Percentiles rank a stretch among this genome's conserved stretches.
Conservation (phyloP, 2,113 vertebrate species). For the Platycercus adscitus region DNA sequence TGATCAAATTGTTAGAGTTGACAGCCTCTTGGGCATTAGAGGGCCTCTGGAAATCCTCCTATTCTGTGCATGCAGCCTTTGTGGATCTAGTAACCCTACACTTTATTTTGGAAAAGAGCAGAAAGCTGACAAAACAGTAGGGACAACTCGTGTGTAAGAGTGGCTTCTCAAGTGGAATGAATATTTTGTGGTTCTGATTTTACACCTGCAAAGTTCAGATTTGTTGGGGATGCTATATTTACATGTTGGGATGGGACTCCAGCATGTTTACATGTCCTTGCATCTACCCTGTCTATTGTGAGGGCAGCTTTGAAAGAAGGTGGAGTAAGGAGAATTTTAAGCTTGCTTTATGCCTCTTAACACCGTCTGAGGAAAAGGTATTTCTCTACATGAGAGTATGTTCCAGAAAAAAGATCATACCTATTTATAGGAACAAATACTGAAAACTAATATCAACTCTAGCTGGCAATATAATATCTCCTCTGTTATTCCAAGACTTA, state of each 20-base stretch:
- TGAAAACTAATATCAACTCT: slow-evolving; percentile 22
- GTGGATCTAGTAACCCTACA: background rate
- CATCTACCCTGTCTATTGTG: background rate
- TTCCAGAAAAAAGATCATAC: slow-evolving; percentile 40
- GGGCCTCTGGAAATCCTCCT: background rate
- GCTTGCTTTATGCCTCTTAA: slow-evolving; percentile 1
- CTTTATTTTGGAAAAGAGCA: background rate
- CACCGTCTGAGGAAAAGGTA: slow-evolving; percentile 41
- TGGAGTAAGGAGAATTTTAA: background rate
- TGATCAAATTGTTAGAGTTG: background rate
- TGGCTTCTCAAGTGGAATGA: background rate
- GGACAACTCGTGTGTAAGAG: background rate
- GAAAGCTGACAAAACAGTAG: background rate
- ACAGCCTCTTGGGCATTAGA: background rate
- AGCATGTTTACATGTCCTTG: background rate
- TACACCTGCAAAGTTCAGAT: background rate
- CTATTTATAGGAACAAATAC: slow-evolving; percentile 62
- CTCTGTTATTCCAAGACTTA: background rate
- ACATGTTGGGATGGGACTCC: background rate
- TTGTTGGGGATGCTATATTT: background rate
- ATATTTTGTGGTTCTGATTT: background rate
- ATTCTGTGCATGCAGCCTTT: background rate
- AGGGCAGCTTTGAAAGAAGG: background rate
- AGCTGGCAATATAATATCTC: background rate
- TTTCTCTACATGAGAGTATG: background rate